Evolutionary conservation across 1,140 invertebrate species (phyloP).

Genomic region (Bombus huntii): DNA sequence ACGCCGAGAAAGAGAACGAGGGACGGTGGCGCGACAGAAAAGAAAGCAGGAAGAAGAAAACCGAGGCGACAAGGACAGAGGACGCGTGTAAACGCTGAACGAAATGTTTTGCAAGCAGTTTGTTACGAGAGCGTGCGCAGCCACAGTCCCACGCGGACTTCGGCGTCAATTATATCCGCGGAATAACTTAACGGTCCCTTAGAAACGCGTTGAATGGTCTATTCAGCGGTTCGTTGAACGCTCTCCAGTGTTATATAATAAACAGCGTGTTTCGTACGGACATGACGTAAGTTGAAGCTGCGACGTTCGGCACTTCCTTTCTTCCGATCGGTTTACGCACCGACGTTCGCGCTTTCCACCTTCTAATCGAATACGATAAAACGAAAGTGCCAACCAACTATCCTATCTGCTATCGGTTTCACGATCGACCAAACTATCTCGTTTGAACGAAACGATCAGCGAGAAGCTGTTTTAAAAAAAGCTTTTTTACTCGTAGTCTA

Average conservation of each 20-base stretch:
- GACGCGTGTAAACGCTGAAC: conserved; percentile 61
- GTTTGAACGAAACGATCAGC: no score
- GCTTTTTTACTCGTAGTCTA: no score
- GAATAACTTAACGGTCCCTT: conserved; percentile 83
- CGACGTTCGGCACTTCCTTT: conserved; percentile 31
- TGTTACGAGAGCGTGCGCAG: conserved; percentile 68
- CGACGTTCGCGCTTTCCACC: neutral
- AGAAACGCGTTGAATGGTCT: conserved; percentile 81
- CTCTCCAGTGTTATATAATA: conserved; percentile 83
- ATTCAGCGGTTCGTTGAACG: conserved; percentile 81
- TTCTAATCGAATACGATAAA: neutral
- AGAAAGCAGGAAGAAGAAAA: conserved; percentile 30
- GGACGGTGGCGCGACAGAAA: neutral
- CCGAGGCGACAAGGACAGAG: conserved; percentile 17
- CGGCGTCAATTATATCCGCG: conserved; percentile 82
- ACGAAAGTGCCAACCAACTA: no score
- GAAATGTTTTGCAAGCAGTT: conserved; percentile 74
- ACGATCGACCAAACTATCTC: no score
- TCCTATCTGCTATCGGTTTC: no score
- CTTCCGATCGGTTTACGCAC: no score
- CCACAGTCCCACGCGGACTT: conserved; percentile 78
- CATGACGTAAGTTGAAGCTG: conserved; percentile 75
- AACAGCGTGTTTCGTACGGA: conserved; percentile 74
- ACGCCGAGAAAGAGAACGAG: neutral
- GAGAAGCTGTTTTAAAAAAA: no score